Conservation (phyloP, 2,797 vertebrate species). For the Argya squamiceps region DNA sequence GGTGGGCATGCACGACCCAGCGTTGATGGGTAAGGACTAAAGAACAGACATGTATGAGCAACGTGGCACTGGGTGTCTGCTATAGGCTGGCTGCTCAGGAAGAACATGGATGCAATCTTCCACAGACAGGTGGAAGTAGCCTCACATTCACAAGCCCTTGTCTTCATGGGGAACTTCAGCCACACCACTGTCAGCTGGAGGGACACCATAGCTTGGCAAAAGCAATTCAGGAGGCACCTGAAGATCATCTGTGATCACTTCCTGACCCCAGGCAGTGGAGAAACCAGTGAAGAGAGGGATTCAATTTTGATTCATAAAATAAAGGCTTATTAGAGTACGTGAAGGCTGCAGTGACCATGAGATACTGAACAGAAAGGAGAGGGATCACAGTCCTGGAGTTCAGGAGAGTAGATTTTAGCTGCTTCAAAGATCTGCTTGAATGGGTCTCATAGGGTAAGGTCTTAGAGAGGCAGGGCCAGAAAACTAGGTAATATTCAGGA, state of each 20-base stretch:
- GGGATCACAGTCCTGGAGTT: not conserved
- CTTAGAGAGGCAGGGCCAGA: not conserved
- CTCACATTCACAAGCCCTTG: not conserved
- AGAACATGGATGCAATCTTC: not conserved
- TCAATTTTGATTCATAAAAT: not conserved
- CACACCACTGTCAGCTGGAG: not conserved
- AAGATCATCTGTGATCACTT: not conserved
- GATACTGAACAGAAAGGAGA: not conserved
- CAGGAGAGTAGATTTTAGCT: not conserved
- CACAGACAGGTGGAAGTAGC: not conserved
- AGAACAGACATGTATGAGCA: not conserved
- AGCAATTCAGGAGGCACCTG: not conserved
- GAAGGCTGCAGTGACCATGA: not conserved
- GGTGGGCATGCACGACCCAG: accelerated
- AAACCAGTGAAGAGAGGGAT: not conserved
- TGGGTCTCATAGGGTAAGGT: not conserved
- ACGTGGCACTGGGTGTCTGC: not conserved
- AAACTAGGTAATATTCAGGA: not conserved
- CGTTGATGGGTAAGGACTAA: not conserved
- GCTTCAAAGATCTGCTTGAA: not conserved
- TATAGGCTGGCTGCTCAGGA: not conserved
- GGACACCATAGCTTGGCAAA: not conserved
- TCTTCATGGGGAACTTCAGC: not conserved
- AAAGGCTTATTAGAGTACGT: not conserved
- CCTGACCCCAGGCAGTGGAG: not conserved